phyloP scores from a whole-genome alignment of 2,113 vertebrate genomes.

The Scatophagus argus region DNA sequence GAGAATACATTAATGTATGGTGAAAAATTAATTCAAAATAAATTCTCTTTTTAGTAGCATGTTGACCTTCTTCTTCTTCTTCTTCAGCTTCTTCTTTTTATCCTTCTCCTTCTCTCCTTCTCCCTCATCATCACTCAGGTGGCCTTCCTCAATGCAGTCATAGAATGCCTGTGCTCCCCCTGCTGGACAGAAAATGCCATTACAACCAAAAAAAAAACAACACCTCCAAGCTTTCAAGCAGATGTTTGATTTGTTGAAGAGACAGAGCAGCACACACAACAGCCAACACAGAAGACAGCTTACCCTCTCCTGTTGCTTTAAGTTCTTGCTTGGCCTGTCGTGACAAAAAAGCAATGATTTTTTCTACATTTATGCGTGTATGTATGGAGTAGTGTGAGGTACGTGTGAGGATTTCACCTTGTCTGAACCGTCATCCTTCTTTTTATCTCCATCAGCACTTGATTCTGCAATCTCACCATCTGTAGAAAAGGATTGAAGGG shows the following conservation, averaged over 20 bases:
- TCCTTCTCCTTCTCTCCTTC: constrained; percentile 52
- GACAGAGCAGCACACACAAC: constrained; percentile 15
- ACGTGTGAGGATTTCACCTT: constrained; percentile 45
- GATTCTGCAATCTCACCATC: constrained; percentile 28
- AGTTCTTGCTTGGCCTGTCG: constrained; percentile 36
- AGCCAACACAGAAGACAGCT: not conserved
- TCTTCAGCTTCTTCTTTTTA: constrained; percentile 58
- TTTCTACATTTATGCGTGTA: not conserved
- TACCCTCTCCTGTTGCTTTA: constrained; percentile 12
- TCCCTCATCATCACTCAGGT: constrained; percentile 72
- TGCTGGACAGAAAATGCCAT: constrained; percentile 21
- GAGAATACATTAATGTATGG: too few species aligned
- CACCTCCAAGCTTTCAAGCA: fast-evolving
- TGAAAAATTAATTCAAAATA: not conserved
- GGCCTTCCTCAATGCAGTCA: constrained; percentile 23
- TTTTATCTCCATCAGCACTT: constrained; percentile 22
- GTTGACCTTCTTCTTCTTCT: constrained; percentile 59
- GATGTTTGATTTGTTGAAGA: not conserved
- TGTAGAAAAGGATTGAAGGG: constrained; percentile 24
- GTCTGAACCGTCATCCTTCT: constrained; percentile 27
- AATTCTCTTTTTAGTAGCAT: too few species aligned
- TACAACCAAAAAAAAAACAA: not conserved
- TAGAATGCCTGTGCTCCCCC: not conserved
- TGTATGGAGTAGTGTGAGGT: too few species aligned
- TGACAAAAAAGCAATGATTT: constrained; percentile 4